phyloP scores from a whole-genome alignment of 2,888 invertebrate genomes.

The Abscondita cerata region DNA sequence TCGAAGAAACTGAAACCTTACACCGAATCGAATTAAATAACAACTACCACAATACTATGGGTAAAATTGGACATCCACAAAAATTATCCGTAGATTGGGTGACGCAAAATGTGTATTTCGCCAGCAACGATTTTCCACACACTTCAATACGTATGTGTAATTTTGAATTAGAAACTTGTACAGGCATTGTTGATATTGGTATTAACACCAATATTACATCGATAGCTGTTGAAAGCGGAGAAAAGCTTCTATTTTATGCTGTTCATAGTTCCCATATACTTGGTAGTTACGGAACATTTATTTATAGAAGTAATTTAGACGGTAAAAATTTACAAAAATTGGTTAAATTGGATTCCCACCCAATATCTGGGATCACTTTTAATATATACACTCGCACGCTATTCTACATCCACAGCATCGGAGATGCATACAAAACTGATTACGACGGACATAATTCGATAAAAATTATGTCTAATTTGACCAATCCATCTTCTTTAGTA shows the following conservation, averaged over 20 bases:
- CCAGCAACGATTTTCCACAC: slow-evolving; percentile 51
- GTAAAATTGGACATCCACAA: slow-evolving; percentile 60
- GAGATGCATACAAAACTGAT: slow-evolving; percentile 61
- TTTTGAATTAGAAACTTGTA: slow-evolving; percentile 49
- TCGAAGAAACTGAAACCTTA: slow-evolving; percentile 57
- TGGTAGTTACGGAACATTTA: slow-evolving; percentile 56
- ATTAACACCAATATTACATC: slow-evolving; percentile 63
- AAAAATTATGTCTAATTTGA: slow-evolving; percentile 59
- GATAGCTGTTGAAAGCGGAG: slow-evolving; percentile 69
- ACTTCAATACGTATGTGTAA: slow-evolving; percentile 54
- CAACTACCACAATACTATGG: slow-evolving; percentile 53
- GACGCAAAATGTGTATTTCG: slow-evolving; percentile 74
- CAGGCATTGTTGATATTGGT: slow-evolving; percentile 61
- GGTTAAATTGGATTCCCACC: slow-evolving; percentile 45
- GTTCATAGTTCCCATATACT: slow-evolving; percentile 58
- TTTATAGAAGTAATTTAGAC: slow-evolving; percentile 64
- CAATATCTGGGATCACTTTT: slow-evolving; percentile 58
- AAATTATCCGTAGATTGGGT: slow-evolving; percentile 78
- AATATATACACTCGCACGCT: slow-evolving; percentile 68
- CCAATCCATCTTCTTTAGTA: slow-evolving; percentile 69
- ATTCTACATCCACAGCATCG: slow-evolving; percentile 73
- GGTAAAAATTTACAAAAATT: slow-evolving; percentile 61
- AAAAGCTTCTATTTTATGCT: slow-evolving; percentile 67
- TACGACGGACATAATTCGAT: slow-evolving; percentile 61
- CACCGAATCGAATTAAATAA: slow-evolving; percentile 56